These are phyloP conservation scores for Drosophila neutralis DNA, from an alignment of 2,888 invertebrate species.

Conservation along the genomic window DNA sequence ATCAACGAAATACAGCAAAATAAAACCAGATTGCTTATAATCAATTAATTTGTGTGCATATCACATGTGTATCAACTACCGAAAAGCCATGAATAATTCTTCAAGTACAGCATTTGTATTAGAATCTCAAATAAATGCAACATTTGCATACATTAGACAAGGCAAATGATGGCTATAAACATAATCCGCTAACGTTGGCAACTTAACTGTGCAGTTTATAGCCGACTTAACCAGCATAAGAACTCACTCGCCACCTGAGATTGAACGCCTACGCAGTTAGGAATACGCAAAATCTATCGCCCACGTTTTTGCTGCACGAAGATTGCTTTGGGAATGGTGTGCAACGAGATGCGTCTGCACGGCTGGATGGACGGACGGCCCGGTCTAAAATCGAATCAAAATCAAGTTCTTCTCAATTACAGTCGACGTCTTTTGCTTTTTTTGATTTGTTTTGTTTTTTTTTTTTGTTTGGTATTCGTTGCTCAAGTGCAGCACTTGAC, in stretches of 20 bases:
- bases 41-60: slow-evolving; percentile 61
- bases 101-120: slow-evolving; percentile 31
- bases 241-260: slow-evolving; percentile 6
- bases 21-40: slow-evolving; percentile 36
- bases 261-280: slow-evolving; percentile 33
- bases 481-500: slow-evolving; percentile 56
- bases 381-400: slow-evolving; percentile 27
- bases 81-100: slow-evolving; percentile 22
- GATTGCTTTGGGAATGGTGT: slow-evolving; percentile 13
- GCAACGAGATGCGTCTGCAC: slow-evolving; percentile 12
- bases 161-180: slow-evolving; percentile 7
- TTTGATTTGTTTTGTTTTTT: neutral
- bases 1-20: slow-evolving; percentile 14
- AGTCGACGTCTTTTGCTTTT: slow-evolving; percentile 26
- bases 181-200: slow-evolving; percentile 16
- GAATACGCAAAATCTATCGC: neutral
- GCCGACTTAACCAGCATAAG: neutral
- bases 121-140: slow-evolving; percentile 25
- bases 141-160: slow-evolving; percentile 39
- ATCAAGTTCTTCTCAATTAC: slow-evolving; percentile 68
- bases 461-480: slow-evolving; percentile 18
- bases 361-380: neutral
- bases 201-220: slow-evolving; percentile 17
- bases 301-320: neutral
- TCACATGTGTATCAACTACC: slow-evolving; percentile 52